Conservation (phyloP, 2,113 vertebrate species). For the Enhydra lutris region DNA sequence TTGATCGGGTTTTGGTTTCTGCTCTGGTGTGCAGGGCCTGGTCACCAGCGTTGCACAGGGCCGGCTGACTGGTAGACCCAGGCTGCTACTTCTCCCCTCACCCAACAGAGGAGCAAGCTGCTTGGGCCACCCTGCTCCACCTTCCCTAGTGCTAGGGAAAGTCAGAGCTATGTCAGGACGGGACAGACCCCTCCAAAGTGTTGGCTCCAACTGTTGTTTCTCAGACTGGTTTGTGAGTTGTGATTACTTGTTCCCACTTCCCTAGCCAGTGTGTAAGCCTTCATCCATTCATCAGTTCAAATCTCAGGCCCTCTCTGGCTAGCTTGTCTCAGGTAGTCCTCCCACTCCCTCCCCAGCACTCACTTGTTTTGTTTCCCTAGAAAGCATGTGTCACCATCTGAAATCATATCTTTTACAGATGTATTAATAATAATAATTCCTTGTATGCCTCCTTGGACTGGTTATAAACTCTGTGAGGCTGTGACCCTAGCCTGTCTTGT, state of each 20-base stretch:
- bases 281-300: neutral
- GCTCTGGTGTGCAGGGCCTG: neutral
- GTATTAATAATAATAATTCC: neutral
- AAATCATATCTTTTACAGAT: neutral
- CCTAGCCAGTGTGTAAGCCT: neutral
- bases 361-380: neutral
- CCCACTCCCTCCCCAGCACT: neutral
- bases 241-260: neutral
- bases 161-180: neutral
- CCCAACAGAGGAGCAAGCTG: neutral
- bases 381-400: neutral
- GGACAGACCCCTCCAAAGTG: neutral
- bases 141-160: neutral
- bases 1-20: neutral
- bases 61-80: neutral
- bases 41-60: neutral
- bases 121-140: neutral
- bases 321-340: neutral
- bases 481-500: neutral
- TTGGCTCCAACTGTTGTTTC: neutral
- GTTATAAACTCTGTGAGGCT: neutral
- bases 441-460: neutral
- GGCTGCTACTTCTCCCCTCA: neutral
- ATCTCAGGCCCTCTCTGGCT: neutral
- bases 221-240: neutral